A percentile compares a stretch with the other conserved stretches of the same genome.
Evolutionary conservation across 2,113 vertebrate species (phyloP).

Genomic region (Ramphastos sulfuratus): DNA sequence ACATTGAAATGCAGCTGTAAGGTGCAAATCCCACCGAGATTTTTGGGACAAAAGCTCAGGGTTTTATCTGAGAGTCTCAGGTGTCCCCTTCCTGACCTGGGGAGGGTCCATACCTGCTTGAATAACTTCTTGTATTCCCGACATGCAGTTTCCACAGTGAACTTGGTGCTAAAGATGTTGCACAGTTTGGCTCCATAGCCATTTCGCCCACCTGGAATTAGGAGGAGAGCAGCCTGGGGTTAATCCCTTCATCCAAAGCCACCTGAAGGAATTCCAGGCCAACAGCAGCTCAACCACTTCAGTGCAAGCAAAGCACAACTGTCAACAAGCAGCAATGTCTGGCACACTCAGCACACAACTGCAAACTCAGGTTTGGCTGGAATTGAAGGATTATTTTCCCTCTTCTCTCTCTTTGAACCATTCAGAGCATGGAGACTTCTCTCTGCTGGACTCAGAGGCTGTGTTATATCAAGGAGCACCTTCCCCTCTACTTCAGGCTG

Average conservation of each 20-base stretch:
- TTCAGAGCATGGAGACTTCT: neutral
- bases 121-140: slow-evolving; percentile 88
- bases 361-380: neutral
- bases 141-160: slow-evolving; percentile 96
- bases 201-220: slow-evolving; percentile 89
- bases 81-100: neutral
- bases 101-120: slow-evolving; percentile 84
- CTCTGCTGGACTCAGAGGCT: neutral
- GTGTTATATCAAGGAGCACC: accelerated
- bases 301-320: neutral
- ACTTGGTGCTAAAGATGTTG: slow-evolving; percentile 97
- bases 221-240: neutral
- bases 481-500: neutral
- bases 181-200: slow-evolving; percentile 99
- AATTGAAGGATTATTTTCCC: neutral
- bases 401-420: neutral
- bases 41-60: neutral
- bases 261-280: neutral
- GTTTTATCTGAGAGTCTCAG: neutral
- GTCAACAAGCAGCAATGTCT: neutral
- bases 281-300: neutral
- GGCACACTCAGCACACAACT: neutral
- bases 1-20: too few relatives aligned
- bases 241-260: neutral
- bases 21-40: neutral